phyloP scores from a whole-genome alignment of 2,113 vertebrate genomes.

The Beaufortia kweichowensis region DNA sequence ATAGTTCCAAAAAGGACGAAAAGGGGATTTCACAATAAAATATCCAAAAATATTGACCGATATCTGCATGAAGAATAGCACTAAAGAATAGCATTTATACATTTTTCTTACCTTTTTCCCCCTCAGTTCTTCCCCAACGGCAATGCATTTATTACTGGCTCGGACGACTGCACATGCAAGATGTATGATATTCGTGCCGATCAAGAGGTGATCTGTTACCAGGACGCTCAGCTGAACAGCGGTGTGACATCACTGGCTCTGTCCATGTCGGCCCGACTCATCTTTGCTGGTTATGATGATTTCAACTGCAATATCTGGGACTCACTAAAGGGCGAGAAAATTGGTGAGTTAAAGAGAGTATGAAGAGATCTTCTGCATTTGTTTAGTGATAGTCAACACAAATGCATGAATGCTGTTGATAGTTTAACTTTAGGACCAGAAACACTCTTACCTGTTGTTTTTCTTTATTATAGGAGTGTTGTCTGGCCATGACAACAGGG shows the following conservation, averaged over 20 bases:
- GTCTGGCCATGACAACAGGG: slow-evolving; percentile 96
- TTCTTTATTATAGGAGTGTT: slow-evolving; percentile 83
- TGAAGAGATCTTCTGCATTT: background rate
- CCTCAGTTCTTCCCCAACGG: slow-evolving; percentile 85
- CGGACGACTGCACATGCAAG: slow-evolving; percentile 88
- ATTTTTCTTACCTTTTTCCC: background rate
- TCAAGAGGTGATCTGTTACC: slow-evolving; percentile 86
- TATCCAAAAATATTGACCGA: no score
- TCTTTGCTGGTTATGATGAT: slow-evolving; percentile 94
- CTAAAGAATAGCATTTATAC: background rate
- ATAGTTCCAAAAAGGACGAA: no score
- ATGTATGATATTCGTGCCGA: slow-evolving; percentile 92
- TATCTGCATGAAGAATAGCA: no score
- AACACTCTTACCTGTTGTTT: background rate
- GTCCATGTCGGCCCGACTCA: slow-evolving; percentile 89
- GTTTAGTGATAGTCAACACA: no score
- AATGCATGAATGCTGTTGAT: no score
- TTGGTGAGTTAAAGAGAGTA: slow-evolving; percentile 76
- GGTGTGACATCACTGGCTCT: slow-evolving; percentile 92
- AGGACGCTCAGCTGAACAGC: slow-evolving; percentile 84
- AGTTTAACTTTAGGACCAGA: no score
- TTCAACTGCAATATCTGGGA: slow-evolving; percentile 99
- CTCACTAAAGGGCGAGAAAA: slow-evolving; percentile 90
- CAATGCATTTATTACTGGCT: slow-evolving; percentile 85
- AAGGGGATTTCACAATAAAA: no score